Base-by-base conservation (phyloP, 2,797 vertebrate species). In the Sebastes kiyomatsui region DNA sequence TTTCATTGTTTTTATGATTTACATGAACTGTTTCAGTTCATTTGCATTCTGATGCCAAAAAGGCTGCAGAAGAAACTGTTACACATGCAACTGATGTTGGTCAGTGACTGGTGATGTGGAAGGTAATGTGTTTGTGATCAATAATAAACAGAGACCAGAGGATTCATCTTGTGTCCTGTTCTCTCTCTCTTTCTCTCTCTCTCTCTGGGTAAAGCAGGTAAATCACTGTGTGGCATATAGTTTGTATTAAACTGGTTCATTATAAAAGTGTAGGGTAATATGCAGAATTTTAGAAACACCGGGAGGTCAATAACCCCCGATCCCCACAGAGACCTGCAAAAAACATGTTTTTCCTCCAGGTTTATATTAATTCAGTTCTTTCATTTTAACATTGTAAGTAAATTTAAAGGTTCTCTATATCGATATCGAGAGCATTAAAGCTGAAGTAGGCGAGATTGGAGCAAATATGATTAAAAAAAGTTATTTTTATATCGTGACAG, bases 131-230 rank as follows among this genome's bases (percentile, higher is more conserved):
- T 82, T 72, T 74, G 77, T 88, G 67, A 77, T 76, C 55, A 72
- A 9, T 82, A 87, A 89, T 81, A 87, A 89, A 91, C 22, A n/a
- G 5, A 80, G 25, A 69, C 49, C 5, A 46, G 42, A 54, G 66
- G 60, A 82, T 33, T 72, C 22, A 77, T 6, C 5, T 3, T 33
- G 49, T 68, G 55, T 67, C 35, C 1, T 67, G 10, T 67, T 14
- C n/a, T 52, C 18, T 14, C 4, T 69, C 7, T 66, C 0, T 6
- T 59, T 14, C 16, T 52, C 18, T 14, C 4, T 69, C 7, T 66
- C 1, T 6, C 38, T 42, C 38, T 42, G 38, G 38, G 13, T 42
- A 42, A 42, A 42, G 38, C 38, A 42, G 38, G 38, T 2, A 20
- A 5, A 22, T 56, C 6, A 55, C 54, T 62, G n/a, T n/a, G 42